A percentile compares a stretch with the other conserved stretches of the same genome.
phyloP scores from a whole-genome alignment of 2,797 vertebrate genomes.

The Sebastes iracundus region DNA sequence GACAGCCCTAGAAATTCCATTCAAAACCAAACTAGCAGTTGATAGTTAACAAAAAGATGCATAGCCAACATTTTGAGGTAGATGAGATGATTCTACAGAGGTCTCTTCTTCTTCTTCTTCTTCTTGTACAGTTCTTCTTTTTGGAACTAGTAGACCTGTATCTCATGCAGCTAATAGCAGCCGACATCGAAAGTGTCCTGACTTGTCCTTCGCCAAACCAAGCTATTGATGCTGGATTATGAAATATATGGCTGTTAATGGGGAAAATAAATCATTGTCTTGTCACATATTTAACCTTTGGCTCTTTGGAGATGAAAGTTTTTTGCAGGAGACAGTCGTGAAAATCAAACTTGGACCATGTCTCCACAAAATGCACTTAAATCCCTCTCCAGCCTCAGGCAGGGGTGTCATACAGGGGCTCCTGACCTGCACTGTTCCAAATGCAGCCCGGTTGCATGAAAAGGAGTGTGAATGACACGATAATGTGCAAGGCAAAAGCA shows the following conservation, averaged over 20 bases:
- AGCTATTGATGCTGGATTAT: not conserved
- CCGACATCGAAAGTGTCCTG: not conserved
- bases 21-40: not conserved
- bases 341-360: not conserved
- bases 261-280: constrained; percentile 14
- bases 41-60: not conserved
- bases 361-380: not conserved
- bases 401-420: not conserved
- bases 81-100: not conserved
- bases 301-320: not conserved
- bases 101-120: not conserved
- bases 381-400: constrained; percentile 15
- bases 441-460: not conserved
- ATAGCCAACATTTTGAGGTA: not conserved
- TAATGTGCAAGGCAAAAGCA: too few species aligned
- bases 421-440: constrained; percentile 4
- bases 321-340: constrained; percentile 18
- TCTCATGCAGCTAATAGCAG: not conserved
- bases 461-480: too few species aligned
- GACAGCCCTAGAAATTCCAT: not conserved
- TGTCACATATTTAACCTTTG: not conserved
- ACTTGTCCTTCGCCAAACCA: not conserved
- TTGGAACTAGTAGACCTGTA: not conserved
- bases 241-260: not conserved
- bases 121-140: not conserved